phyloP scores from a whole-genome alignment of 2,113 vertebrate genomes.

The Antennarius striatus region DNA sequence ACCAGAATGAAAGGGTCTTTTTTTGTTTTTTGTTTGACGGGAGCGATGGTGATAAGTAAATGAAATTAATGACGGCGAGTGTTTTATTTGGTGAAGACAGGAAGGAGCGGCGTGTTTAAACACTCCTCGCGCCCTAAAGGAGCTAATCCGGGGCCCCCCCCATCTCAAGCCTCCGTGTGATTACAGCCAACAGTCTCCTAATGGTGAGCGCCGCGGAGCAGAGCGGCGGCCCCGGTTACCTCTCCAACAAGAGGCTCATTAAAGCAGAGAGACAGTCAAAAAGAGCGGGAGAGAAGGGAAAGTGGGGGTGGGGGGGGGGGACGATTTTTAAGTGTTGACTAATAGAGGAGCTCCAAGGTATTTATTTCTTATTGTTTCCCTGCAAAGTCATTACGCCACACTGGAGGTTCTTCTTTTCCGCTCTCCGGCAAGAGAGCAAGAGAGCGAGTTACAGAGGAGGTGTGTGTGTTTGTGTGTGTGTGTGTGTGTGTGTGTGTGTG shows the following conservation, averaged over 20 bases:
- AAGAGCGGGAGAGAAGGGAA: background rate
- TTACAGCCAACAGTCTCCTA: constrained; percentile 73
- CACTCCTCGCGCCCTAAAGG: constrained; percentile 77
- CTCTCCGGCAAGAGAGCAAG: constrained; percentile 53
- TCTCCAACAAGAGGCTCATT: constrained; percentile 82
- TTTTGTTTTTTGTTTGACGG: background rate
- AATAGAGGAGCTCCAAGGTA: constrained; percentile 82
- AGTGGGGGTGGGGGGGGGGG: constrained; percentile 1
- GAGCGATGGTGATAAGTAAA: constrained; percentile 26
- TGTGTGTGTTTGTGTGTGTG: constrained; percentile 18
- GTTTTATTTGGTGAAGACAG: constrained; percentile 74
- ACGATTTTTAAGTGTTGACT: constrained; percentile 78
- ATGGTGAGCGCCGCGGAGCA: constrained; percentile 64
- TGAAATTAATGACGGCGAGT: constrained; percentile 78
- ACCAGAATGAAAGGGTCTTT: constrained; percentile 57
- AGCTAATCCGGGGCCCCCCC: constrained; percentile 77
- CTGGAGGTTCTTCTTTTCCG: constrained; percentile 67
- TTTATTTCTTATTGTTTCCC: constrained; percentile 80
- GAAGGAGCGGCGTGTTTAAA: constrained; percentile 74
- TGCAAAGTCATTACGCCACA: constrained; percentile 77
- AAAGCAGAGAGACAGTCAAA: constrained; percentile 57
- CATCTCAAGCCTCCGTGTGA: constrained; percentile 77
- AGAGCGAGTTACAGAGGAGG: background rate
- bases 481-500: constrained; percentile 42
- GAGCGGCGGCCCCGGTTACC: constrained; percentile 76